Evolutionary conservation across 2,113 vertebrate genomes (phyloP).

Genomic region (Ceyx cyanopectus): DNA sequence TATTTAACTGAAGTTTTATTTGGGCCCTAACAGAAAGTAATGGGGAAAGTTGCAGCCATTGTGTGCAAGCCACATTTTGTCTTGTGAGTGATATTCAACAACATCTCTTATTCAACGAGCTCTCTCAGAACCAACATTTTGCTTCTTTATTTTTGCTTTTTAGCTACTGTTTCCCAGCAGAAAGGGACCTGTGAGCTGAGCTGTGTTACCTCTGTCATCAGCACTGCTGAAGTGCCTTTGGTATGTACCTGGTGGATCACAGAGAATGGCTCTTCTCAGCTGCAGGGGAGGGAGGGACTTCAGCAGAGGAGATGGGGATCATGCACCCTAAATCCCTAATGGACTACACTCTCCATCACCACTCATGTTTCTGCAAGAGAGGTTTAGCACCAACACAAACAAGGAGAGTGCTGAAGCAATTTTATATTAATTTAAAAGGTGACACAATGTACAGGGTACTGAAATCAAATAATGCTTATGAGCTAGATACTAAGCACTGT

Average conservation of each 20-base stretch:
- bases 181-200: not conserved
- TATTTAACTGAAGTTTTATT: not conserved
- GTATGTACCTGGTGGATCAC: not conserved
- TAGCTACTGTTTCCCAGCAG: not conserved
- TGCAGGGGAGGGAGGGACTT: not conserved
- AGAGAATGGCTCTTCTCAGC: not conserved
- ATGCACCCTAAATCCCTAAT: not conserved
- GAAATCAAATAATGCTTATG: conserved; percentile 26
- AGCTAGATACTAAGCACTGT: conserved; percentile 11
- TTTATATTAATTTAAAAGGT: not conserved
- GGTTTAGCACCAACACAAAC: not conserved
- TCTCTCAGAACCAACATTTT: not conserved
- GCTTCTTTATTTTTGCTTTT: not conserved
- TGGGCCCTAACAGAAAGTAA: not conserved
- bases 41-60: not conserved
- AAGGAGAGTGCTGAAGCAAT: not conserved
- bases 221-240: not conserved
- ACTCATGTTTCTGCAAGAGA: not conserved
- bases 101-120: not conserved
- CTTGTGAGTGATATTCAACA: not conserved
- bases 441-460: not conserved
- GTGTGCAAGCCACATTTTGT: not conserved
- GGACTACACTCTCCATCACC: not conserved
- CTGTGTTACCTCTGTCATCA: not conserved
- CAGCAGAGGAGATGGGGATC: not conserved